Conservation (phyloP, 2,797 vertebrate species). For the Muscicapa comitata region DNA sequence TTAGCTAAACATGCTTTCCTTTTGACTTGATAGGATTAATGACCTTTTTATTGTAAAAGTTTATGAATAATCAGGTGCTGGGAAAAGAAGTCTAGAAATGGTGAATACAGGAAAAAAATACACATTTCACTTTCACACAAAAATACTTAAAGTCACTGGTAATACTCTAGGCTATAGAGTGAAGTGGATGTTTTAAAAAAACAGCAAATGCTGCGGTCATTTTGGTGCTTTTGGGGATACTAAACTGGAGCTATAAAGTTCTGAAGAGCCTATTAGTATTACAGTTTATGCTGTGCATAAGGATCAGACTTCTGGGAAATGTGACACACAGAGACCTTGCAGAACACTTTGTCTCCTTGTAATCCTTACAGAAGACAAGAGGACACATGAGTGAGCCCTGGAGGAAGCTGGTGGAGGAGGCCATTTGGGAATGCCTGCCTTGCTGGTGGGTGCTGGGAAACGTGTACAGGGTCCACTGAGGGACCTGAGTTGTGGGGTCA, state of each 20-base stretch:
- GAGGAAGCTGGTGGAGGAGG: not conserved
- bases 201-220: not conserved
- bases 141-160: not conserved
- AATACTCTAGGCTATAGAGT: not conserved
- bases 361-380: not conserved
- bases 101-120: not conserved
- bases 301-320: not conserved
- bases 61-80: not conserved
- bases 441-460: not conserved
- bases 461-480: rapidly evolving
- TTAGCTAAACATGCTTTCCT: not conserved
- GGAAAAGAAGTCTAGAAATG: not conserved
- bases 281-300: not conserved
- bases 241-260: not conserved
- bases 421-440: not conserved
- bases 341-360: not conserved
- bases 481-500: not conserved
- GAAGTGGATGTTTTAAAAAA: not conserved
- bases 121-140: not conserved
- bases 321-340: not conserved
- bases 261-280: not conserved
- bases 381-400: rapidly evolving
- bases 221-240: not conserved
- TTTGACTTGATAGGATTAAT: not conserved
- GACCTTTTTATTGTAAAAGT: not conserved